Conservation (phyloP, 1,140 invertebrate species). For the Eupristina koningsbergeri region DNA sequence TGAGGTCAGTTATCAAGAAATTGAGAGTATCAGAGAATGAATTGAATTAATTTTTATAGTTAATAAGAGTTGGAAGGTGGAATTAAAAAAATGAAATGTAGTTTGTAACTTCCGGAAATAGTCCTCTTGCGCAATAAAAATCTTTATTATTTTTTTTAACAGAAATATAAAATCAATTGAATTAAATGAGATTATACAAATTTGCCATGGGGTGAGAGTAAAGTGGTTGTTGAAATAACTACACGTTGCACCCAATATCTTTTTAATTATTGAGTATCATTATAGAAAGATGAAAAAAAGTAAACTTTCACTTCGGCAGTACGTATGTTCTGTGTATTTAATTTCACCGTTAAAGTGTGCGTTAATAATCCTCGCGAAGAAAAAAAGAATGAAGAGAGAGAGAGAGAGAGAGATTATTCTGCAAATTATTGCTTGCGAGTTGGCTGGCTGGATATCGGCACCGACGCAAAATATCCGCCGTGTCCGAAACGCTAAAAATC, state of each 20-base stretch:
- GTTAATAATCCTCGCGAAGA: background rate
- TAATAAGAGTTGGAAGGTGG: background rate
- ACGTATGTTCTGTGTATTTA: background rate
- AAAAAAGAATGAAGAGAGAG: background rate
- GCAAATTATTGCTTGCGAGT: conserved; percentile 13
- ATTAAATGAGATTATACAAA: background rate
- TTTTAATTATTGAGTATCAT: conserved; percentile 6
- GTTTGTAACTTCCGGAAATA: background rate
- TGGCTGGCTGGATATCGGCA: background rate
- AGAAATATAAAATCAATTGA: background rate
- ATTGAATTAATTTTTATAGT: background rate
- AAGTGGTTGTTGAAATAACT: background rate
- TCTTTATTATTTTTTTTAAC: background rate
- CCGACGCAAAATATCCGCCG: background rate
- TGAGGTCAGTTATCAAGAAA: background rate
- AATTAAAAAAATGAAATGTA: background rate
- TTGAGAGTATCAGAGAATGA: background rate
- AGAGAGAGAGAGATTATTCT: background rate
- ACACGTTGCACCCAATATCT: background rate
- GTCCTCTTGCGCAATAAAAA: background rate
- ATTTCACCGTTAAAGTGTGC: background rate
- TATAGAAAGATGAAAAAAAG: background rate
- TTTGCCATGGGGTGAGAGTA: background rate
- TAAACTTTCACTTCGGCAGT: background rate
- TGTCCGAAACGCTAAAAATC: background rate